Evolutionary conservation across 1,140 invertebrate species (phyloP), one percentile per base, ranked within the genome.

Genomic region (Linepithema humile): DNA sequence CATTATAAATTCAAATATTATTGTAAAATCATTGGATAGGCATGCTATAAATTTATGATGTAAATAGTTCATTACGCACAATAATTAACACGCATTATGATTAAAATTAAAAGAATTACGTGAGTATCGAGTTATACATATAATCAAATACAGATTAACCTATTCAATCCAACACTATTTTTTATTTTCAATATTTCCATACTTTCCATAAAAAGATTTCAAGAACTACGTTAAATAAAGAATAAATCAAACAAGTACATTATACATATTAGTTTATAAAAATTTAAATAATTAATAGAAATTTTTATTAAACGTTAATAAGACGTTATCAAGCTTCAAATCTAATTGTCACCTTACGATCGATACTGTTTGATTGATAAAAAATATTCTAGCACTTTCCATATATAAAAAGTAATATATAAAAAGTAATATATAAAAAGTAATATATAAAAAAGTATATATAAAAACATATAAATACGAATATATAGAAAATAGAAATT

Each of bases 51-150:
- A 77, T 77, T 65, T 26, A 12, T 29, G 29, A 65, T 15, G 15
- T 65, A 5, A 65, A 65, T 50, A n/a, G 2, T 26, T 23, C 4
- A 23, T 0, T 0, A 29, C 9, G 20, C 9, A 77, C 9, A 35
- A 26, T 50, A 17, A 64, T 50, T 3, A 10, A 17, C 5, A 3
- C 10, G 12, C 55, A 45, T 64, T 35, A 88, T 85, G 20, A 82
- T 91, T 15, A 67, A 32, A 80, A 48, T 92, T 0, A 89, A 82
- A 80, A 89, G 84, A 38, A 91, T 91, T 72, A 87, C 91, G 92
- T 93, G 77, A 92, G 91, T 90, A 74, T 32, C n/a, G 0, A 12
- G 20, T 23, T 50, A 3, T n/a, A 45, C 2, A 9, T 60, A 1
- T 15, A 74, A 40, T 74, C 40, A 7, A 10, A 0, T 15, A 23